Base-by-base conservation (phyloP, 1,140 invertebrate genomes). In the Drosophila ogumai region DNA sequence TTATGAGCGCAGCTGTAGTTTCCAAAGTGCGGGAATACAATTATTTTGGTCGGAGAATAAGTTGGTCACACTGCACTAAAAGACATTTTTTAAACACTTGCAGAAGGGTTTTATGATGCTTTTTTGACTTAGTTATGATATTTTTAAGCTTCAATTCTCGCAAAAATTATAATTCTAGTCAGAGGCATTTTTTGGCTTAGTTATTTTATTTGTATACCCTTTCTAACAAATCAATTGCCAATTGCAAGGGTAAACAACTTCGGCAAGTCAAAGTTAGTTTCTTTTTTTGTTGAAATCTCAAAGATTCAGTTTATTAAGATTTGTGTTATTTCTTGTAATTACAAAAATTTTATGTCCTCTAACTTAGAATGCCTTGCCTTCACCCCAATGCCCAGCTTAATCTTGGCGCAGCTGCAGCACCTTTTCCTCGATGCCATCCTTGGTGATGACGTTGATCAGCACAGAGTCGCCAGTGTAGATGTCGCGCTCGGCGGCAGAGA, bases 401-500 rank as follows among this genome's bases (percentile, higher is more conserved):
- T 98, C 97, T 92, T 95, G 96, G 90, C 97, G 95, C 56, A 98
- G 93, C 66, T 94, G 93, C 90, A 97, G 95, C 25, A 93, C 94
- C 57, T 96, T 95, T 74, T 95, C 94, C 64, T 95, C 94, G 59
- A 98, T 95, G 1, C 98, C 98, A 93, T 97, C 96, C 75, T 97
- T 97, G 28, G 98, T 99, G 57, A 99, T 97, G 61, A 99, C 95
- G 74, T 97, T 96, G 68, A 99, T 96, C 32, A 94, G 93, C 75
- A 99, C 95, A 50, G 95, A 95, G 94, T 99, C 99, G 64, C 99
- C 99, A 87, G 98, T 99, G 85, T 98, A 97, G 78, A 99, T 99
- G 92, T 99, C 98, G 93, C 99, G 95, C 92, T 99, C 99, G 60
- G 98, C 97, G 40, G 98, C 98, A 59, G 98, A 98, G 72, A 98